These are phyloP conservation scores for Anser cygnoides DNA, from an alignment of 2,113 vertebrate species.

Conservation along the genomic window DNA sequence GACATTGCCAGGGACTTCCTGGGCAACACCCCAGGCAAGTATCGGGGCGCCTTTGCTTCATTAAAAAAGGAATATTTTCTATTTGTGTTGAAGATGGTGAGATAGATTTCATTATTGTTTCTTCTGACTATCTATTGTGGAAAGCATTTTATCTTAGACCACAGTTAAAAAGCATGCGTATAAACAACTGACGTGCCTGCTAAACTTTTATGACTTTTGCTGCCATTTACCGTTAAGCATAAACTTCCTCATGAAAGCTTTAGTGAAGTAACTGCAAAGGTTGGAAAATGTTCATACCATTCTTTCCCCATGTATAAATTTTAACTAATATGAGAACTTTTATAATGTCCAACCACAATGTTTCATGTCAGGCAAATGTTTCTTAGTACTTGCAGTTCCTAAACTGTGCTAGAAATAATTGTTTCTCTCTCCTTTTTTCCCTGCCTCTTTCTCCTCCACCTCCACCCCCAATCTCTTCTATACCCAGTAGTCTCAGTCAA, in stretches of 20 bases:
- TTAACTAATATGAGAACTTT: slow-evolving; percentile 67
- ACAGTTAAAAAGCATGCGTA: neutral
- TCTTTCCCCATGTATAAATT: slow-evolving; percentile 54
- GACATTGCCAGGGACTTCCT: neutral
- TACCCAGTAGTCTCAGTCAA: slow-evolving; percentile 3
- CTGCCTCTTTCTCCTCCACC: neutral
- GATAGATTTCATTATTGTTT: neutral
- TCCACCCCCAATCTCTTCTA: neutral
- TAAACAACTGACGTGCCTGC: slow-evolving; percentile 45
- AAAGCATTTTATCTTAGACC: slow-evolving; percentile 37
- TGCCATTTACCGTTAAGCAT: slow-evolving; percentile 37
- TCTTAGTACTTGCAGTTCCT: slow-evolving; percentile 53
- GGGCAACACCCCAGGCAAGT: neutral
- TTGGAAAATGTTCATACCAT: slow-evolving; percentile 57
- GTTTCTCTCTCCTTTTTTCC: neutral
- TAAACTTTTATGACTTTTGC: slow-evolving; percentile 32
- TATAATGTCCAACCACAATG: slow-evolving; percentile 54
- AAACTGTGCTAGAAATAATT: slow-evolving; percentile 28
- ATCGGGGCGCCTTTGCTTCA: neutral
- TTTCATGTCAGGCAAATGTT: slow-evolving; percentile 59
- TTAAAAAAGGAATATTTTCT: neutral
- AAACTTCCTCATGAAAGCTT: slow-evolving; percentile 31
- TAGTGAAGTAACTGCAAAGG: slow-evolving; percentile 10
- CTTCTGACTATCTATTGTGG: neutral
- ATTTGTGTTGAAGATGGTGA: neutral